Conservation (phyloP, 2,888 invertebrate species). For the Pseudococcus jackbeardsleyi region DNA sequence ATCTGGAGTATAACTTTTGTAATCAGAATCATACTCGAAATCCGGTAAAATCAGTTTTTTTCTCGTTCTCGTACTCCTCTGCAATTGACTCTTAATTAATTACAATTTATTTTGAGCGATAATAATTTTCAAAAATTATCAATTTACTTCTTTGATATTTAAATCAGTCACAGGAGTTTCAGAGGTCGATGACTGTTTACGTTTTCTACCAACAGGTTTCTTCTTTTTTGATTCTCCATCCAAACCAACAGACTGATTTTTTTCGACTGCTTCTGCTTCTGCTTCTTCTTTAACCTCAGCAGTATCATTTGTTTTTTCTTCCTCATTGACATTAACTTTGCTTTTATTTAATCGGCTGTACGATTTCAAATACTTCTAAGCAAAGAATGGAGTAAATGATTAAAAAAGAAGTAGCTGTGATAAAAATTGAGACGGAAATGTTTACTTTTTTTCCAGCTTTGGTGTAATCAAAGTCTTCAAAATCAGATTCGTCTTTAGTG, state of each 20-base stretch:
- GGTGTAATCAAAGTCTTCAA: slow-evolving; percentile 27
- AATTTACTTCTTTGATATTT: slow-evolving; percentile 35
- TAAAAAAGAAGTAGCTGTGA: neutral
- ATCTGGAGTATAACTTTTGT: slow-evolving; percentile 13
- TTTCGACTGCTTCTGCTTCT: too few relatives aligned
- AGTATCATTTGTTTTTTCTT: neutral
- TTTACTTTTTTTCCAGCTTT: slow-evolving; percentile 35
- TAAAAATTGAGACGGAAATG: neutral
- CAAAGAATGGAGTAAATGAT: neutral
- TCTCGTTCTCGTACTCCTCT: slow-evolving; percentile 47
- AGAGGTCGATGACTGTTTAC: neutral
- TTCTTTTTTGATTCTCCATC: neutral
- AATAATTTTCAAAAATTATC: neutral
- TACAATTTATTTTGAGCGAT: neutral
- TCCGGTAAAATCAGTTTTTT: slow-evolving; percentile 60
- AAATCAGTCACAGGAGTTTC: neutral
- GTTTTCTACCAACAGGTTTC: neutral
- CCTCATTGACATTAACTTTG: neutral
- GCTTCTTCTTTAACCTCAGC: neutral
- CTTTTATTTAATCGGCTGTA: slow-evolving; percentile 18
- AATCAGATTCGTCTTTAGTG: slow-evolving; percentile 18
- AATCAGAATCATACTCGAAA: slow-evolving; percentile 55
- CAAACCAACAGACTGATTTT: neutral
- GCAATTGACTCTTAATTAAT: neutral
- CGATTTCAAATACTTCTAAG: slow-evolving; percentile 43